These are phyloP conservation scores for Isaurus tuberculatus DNA, from an alignment of 92 coral and sea anemone genomes.

Conservation along the genomic window DNA sequence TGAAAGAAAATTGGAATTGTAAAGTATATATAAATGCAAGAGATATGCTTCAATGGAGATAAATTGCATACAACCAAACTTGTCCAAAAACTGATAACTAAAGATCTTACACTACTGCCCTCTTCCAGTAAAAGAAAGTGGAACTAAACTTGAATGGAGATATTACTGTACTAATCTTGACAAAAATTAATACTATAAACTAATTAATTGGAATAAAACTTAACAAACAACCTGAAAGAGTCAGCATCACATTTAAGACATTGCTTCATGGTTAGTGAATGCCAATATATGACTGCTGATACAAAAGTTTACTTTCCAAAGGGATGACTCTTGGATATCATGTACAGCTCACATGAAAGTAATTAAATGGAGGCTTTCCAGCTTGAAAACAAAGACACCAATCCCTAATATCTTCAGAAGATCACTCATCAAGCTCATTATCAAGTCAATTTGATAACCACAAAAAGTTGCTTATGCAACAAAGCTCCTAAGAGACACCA, in stretches of 20 bases:
- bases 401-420: conserved; percentile 19
- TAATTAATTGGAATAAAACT: background rate
- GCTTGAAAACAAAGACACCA: background rate
- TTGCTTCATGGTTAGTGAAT: conserved; percentile 18
- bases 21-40: background rate
- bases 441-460: background rate
- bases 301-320: background rate
- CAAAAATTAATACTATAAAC: background rate
- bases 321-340: background rate
- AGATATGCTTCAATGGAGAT: background rate
- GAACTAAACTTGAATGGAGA: background rate
- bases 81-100: background rate
- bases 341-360: conserved; percentile 10
- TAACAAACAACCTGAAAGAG: conserved; percentile 21
- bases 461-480: conserved; percentile 2
- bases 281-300: conserved; percentile 13
- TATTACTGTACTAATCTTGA: background rate
- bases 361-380: conserved; percentile 22
- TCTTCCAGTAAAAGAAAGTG: background rate
- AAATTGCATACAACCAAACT: background rate
- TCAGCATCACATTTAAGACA: conserved; percentile 30
- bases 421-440: conserved; percentile 14
- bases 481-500: conserved; percentile 1
- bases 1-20: background rate
- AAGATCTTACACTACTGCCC: background rate